Percentiles rank a stretch among this genome's conserved stretches.
phyloP scores from a whole-genome alignment of 2,113 vertebrate genomes.

The Nerophis lumbriciformis region DNA sequence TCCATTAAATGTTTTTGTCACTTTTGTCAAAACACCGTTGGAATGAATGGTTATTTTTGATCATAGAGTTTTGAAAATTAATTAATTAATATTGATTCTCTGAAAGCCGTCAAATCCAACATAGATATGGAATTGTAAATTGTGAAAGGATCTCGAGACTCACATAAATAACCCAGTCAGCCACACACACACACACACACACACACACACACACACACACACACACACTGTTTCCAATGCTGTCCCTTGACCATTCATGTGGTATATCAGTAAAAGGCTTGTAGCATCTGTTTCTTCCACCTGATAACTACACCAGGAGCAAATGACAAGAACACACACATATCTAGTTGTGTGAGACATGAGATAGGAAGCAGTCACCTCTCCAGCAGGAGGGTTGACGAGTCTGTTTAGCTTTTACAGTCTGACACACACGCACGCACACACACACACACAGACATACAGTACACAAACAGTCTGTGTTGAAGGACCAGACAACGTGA shows the following conservation, averaged over 20 bases:
- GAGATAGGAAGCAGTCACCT: conserved; percentile 36
- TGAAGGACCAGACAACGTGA: conserved; percentile 1
- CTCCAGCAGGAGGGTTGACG: conserved; percentile 14
- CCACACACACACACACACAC: conserved; percentile 3
- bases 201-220: conserved; percentile 4
- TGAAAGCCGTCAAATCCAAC: neutral
- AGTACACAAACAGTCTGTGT: conserved; percentile 1
- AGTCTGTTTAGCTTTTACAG: conserved; percentile 16
- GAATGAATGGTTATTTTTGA: neutral
- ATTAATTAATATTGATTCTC: too few relatives aligned
- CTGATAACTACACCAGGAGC: conserved; percentile 51
- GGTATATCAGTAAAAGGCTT: conserved; percentile 39
- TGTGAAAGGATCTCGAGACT: conserved; percentile 17
- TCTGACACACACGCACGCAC: conserved; percentile 1
- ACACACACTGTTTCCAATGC: conserved; percentile 15
- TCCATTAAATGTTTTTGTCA: too few relatives aligned
- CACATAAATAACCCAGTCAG: conserved; percentile 6
- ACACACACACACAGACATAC: conserved; percentile 1
- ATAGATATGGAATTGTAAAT: conserved; percentile 2
- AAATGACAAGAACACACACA: conserved; percentile 11
- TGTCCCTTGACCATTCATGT: conserved; percentile 22
- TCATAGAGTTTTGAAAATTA: neutral
- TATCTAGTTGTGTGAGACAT: conserved; percentile 25
- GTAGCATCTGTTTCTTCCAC: conserved; percentile 34
- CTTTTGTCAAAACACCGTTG: too few relatives aligned